phyloP scores from a whole-genome alignment of 2,888 invertebrate species.

The Phlogophora meticulosa region DNA sequence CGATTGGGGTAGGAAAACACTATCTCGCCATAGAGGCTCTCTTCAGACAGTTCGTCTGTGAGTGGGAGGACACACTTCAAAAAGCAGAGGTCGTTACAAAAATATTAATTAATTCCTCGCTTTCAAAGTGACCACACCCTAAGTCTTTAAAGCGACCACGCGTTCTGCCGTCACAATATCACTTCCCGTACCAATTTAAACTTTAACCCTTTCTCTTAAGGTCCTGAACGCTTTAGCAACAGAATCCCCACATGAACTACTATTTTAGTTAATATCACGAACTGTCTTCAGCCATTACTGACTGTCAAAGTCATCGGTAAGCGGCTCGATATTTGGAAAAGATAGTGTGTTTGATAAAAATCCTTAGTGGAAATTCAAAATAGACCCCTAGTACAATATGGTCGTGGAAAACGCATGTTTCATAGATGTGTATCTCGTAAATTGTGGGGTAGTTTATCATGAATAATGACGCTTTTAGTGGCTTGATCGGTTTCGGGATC shows the following conservation, averaged over 20 bases:
- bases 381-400: constrained; percentile 20
- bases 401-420: constrained; percentile 40
- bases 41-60: no score
- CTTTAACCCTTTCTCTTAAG: constrained; percentile 52
- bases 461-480: constrained; percentile 54
- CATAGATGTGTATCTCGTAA: constrained; percentile 60
- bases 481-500: constrained; percentile 27
- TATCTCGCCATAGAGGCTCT: no score
- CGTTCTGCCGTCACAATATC: constrained; percentile 1
- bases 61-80: no score
- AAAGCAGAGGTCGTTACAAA: no score
- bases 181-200: constrained; percentile 56
- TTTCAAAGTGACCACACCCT: constrained; percentile 41
- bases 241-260: constrained; percentile 9
- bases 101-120: constrained; percentile 11
- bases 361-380: constrained; percentile 54
- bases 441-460: constrained; percentile 56
- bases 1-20: no score
- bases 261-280: constrained; percentile 73
- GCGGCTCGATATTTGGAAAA: constrained; percentile 70
- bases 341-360: constrained; percentile 66
- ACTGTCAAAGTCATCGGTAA: constrained; percentile 77
- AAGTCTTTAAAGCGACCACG: constrained; percentile 50
- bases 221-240: constrained; percentile 3
- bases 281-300: constrained; percentile 77